phyloP scores from a whole-genome alignment of 2,797 vertebrate genomes.

The Mormyrops boulengeri region DNA sequence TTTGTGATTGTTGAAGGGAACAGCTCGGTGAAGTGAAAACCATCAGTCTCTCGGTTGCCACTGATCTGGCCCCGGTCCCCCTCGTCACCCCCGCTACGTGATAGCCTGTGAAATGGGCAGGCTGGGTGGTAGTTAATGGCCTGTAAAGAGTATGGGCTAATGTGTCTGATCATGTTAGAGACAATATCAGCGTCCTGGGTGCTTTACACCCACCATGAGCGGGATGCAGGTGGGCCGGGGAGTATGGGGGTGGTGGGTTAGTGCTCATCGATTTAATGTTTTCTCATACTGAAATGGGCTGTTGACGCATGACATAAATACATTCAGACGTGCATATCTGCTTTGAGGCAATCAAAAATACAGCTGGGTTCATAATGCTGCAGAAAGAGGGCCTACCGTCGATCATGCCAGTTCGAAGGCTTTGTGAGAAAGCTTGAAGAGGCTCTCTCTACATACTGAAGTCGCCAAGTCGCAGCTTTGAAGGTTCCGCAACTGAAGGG shows the following conservation, averaged over 20 bases:
- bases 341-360: neutral
- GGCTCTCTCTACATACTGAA: neutral
- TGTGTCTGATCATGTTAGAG: constrained; percentile 26
- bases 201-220: neutral
- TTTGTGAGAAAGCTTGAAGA: neutral
- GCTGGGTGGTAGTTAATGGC: constrained; percentile 21
- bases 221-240: neutral
- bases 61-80: neutral
- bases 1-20: neutral
- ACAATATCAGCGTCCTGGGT: neutral
- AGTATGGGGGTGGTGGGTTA: neutral
- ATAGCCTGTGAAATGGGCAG: constrained; percentile 6
- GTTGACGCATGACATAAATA: neutral
- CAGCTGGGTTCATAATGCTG: neutral
- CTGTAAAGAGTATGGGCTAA: constrained; percentile 2
- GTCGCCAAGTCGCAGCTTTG: neutral
- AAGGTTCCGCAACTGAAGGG: neutral
- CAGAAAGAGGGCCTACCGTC: neutral
- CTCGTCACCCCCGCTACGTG: neutral
- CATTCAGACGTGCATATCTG: neutral
- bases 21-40: neutral
- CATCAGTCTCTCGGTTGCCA: neutral
- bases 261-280: constrained; percentile 13
- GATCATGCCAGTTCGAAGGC: neutral
- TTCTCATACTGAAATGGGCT: neutral